Conservation (phyloP, 2,113 vertebrate genomes). For the Phainopepla nitens region DNA sequence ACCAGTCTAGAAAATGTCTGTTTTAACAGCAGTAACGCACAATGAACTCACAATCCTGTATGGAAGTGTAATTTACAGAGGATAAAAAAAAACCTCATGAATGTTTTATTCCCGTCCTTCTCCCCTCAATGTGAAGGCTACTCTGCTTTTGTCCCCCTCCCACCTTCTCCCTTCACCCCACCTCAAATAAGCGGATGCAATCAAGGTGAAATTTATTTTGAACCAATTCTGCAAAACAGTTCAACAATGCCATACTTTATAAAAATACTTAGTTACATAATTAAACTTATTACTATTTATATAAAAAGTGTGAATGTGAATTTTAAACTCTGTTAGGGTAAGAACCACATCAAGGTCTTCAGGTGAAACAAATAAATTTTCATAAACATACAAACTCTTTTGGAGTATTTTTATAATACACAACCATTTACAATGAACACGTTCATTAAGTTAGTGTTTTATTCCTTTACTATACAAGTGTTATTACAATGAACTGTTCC, state of each 20-base stretch:
- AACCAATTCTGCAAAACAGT: slow-evolving; percentile 74
- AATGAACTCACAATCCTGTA: background rate
- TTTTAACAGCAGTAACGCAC: background rate
- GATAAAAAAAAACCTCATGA: background rate
- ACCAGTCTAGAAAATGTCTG: background rate
- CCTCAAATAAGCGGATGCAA: slow-evolving; percentile 56
- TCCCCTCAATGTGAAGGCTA: background rate
- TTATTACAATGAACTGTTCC: slow-evolving; percentile 71
- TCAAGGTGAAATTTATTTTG: slow-evolving; percentile 74
- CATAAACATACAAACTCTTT: slow-evolving; percentile 74
- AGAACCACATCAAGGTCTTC: slow-evolving; percentile 67
- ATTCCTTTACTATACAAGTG: slow-evolving; percentile 83
- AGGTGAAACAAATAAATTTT: slow-evolving; percentile 67
- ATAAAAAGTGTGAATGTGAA: slow-evolving; percentile 73
- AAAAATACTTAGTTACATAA: slow-evolving; percentile 78
- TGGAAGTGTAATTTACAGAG: background rate
- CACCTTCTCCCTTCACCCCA: background rate
- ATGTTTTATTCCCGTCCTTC: background rate
- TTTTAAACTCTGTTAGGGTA: slow-evolving; percentile 66
- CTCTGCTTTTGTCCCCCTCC: background rate
- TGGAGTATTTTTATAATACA: slow-evolving; percentile 74
- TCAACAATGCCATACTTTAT: slow-evolving; percentile 72
- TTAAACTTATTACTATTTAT: slow-evolving; percentile 67
- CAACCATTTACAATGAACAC: slow-evolving; percentile 73
- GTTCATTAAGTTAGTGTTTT: slow-evolving; percentile 78